phyloP scores from a whole-genome alignment of 2,113 vertebrate genomes.

The Eonycteris spelaea region DNA sequence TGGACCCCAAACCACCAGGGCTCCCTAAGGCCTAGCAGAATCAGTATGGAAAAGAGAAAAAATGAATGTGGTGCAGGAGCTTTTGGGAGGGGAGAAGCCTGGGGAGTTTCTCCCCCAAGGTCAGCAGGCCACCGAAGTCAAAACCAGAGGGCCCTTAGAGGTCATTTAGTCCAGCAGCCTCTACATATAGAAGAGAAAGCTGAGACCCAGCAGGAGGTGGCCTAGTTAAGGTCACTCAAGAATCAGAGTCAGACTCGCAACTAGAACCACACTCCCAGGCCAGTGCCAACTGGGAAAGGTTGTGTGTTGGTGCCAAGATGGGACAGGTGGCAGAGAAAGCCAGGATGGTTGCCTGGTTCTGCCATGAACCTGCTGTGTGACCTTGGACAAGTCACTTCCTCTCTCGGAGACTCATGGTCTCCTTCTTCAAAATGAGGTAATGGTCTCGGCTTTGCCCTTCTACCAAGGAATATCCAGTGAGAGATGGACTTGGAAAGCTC shows the following conservation, averaged over 20 bases:
- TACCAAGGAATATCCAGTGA: not conserved
- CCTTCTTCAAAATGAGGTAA: not conserved
- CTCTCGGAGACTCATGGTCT: not conserved
- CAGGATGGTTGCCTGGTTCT: not conserved
- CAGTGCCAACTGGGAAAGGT: not conserved
- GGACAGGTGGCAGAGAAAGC: conserved; percentile 25
- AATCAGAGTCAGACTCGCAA: not conserved
- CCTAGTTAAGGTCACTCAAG: not conserved
- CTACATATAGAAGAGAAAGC: not conserved
- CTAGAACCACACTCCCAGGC: not conserved
- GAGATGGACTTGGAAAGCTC: not conserved
- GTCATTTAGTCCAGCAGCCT: not conserved
- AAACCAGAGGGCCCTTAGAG: not conserved
- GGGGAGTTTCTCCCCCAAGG: not conserved
- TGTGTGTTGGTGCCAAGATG: not conserved
- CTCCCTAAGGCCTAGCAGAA: not conserved
- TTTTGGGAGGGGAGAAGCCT: not conserved
- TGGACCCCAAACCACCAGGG: not conserved
- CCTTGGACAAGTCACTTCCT: conserved; percentile 42
- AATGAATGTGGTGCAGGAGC: not conserved
- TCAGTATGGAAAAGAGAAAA: not conserved
- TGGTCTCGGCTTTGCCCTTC: not conserved
- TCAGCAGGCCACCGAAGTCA: not conserved
- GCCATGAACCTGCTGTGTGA: conserved; percentile 31
- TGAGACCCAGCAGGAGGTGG: not conserved